Conservation (phyloP, 2,797 vertebrate species). For the Oryzias sinensis region DNA sequence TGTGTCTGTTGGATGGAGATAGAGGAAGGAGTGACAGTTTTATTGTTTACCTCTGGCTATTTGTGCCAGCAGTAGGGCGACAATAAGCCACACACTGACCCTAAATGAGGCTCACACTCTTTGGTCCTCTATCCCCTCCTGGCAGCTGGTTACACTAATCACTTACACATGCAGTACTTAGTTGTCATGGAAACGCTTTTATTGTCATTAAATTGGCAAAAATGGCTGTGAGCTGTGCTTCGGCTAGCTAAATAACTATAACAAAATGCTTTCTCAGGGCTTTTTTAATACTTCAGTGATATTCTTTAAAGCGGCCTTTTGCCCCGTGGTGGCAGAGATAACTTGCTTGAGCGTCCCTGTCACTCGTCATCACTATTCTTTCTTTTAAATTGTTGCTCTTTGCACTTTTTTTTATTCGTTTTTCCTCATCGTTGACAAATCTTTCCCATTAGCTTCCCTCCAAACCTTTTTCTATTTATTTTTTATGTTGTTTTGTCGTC, state of each 20-base stretch:
- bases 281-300: constrained; percentile 12
- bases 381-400: constrained; percentile 2
- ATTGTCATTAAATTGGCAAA: constrained; percentile 64
- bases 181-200: constrained; percentile 73
- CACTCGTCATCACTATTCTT: constrained; percentile 10
- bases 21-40: constrained; percentile 44
- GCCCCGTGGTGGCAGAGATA: not conserved
- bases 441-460: constrained; percentile 29
- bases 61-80: constrained; percentile 51
- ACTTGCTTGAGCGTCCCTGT: constrained; percentile 7
- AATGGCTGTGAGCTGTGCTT: constrained; percentile 47
- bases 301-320: constrained; percentile 15
- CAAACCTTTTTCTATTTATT: constrained; percentile 4
- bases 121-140: constrained; percentile 12
- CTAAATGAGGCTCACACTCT: constrained; percentile 25
- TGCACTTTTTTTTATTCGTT: not conserved
- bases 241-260: constrained; percentile 23
- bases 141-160: constrained; percentile 55
- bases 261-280: constrained; percentile 28
- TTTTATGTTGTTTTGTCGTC: not conserved
- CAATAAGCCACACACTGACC: constrained; percentile 59
- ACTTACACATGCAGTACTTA: constrained; percentile 47
- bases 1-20: constrained; percentile 30
- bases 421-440: constrained; percentile 19
- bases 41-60: constrained; percentile 63